Evolutionary conservation across 2,797 vertebrate species (phyloP), one percentile per base, ranked within the genome.

Genomic region (Heteromormyrus szaboi): DNA sequence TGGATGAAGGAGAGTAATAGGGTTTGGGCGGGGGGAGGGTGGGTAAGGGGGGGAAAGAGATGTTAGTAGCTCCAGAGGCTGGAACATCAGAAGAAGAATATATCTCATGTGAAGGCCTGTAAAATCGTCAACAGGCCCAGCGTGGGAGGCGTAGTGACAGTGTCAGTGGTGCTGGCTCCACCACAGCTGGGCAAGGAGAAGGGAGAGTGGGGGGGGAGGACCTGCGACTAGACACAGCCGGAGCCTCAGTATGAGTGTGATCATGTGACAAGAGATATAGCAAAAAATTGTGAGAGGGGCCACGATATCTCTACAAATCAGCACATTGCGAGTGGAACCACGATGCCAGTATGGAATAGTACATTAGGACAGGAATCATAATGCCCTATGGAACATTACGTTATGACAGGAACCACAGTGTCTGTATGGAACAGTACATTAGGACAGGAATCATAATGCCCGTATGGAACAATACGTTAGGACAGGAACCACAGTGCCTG

Each of bases 11-110:
- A 44, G 65, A 89, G 85, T 56, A 62, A 48, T 44, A 11, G 88
- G 41, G 56, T 54, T 54, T 76, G 56, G 7, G 33, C 0, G 5
- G 54, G 19, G 19, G 54, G 54, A 7, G 54, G 54, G 19, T 6
- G 86, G 72, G 89, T 88, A 59, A 88, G 81, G 89, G 90, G 91
- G 92, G 92, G 93, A 94, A 93, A 93, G 93, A 93, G 92, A 91
- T 93, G 91, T 92, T 90, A 93, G 93, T 92, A 93, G 93, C 6
- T 54, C 51, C 51, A 88, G 46, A 83, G 19, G 33, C 37, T 79
- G 72, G 72, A 79, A 19, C 41, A 44, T 79, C 72, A 44, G 37
- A 19, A 79, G 72, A 79, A 79, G 72, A 79, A 79, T 79, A 79
- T 79, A 44, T 79, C 72, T 41, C 72, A 79, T 17, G 19, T n/a